Conservation (phyloP, 2,888 invertebrate species). For the Rambutsinella grinnellia region DNA sequence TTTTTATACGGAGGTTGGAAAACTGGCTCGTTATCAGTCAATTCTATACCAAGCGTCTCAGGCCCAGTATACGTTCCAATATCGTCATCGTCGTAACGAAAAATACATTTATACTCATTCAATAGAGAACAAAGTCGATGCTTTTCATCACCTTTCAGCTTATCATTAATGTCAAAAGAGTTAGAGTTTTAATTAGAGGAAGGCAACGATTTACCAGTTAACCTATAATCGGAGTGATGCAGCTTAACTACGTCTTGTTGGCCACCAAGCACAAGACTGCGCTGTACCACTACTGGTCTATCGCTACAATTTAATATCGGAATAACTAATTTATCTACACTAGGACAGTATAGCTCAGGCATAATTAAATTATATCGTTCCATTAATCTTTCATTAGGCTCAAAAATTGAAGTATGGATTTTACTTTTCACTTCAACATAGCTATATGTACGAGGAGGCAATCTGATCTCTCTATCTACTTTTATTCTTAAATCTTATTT, state of each 20-base stretch:
- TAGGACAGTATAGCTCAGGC: not conserved
- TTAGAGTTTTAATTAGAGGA: not conserved
- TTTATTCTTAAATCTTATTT: not conserved
- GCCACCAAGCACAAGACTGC: not conserved
- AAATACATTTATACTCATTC: not conserved
- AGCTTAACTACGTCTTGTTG: conserved; percentile 11
- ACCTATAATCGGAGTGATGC: conserved; percentile 14
- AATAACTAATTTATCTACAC: not conserved
- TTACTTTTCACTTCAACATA: conserved; percentile 1
- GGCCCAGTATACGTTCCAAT: not conserved
- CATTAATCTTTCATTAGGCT: conserved; percentile 12
- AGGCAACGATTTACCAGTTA: not conserved
- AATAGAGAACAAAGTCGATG: not conserved
- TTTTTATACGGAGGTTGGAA: not conserved
- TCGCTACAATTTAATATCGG: conserved; percentile 8
- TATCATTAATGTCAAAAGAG: conserved; percentile 2
- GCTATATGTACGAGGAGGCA: not conserved
- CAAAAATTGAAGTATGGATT: not conserved
- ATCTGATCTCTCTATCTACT: not conserved
- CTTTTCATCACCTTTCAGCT: not conserved
- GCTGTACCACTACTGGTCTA: conserved; percentile 2
- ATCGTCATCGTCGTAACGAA: conserved; percentile 1
- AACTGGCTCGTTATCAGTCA: not conserved
- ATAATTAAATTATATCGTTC: not conserved
- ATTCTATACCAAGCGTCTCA: not conserved